Conservation (phyloP, 2,888 invertebrate genomes). For the Andrena dorsata region DNA sequence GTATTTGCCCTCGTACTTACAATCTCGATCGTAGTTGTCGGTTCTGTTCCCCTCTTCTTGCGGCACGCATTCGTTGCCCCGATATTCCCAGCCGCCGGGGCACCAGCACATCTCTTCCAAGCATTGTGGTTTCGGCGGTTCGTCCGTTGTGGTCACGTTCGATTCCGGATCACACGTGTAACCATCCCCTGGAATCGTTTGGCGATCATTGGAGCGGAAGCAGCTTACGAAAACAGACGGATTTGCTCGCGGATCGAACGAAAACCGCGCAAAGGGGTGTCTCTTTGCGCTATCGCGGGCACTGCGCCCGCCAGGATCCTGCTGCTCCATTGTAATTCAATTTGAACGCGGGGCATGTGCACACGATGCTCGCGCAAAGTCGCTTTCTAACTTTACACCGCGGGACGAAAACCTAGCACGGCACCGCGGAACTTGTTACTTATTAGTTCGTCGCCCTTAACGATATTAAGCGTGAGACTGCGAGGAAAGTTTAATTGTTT, state of each 20-base stretch:
- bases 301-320: neutral
- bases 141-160: slow-evolving; percentile 73
- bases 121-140: slow-evolving; percentile 82
- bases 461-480: slow-evolving; percentile 11
- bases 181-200: slow-evolving; percentile 83
- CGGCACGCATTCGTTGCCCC: slow-evolving; percentile 74
- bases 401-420: neutral
- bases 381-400: slow-evolving; percentile 18
- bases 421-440: slow-evolving; percentile 42
- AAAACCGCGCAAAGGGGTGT: neutral
- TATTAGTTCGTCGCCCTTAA: slow-evolving; percentile 33
- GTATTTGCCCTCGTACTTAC: slow-evolving; percentile 59
- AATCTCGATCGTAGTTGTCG: slow-evolving; percentile 56
- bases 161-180: slow-evolving; percentile 84
- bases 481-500: slow-evolving; percentile 20
- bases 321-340: slow-evolving; percentile 4
- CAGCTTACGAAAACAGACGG: slow-evolving; percentile 11
- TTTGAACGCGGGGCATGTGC: slow-evolving; percentile 9
- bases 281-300: neutral
- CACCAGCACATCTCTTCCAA: slow-evolving; percentile 87
- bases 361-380: slow-evolving; percentile 1
- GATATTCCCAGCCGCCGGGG: slow-evolving; percentile 85
- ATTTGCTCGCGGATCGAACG: neutral
- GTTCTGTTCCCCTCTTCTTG: slow-evolving; percentile 64
- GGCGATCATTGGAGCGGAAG: slow-evolving; percentile 35